Base-by-base conservation (phyloP, 2,888 invertebrate species). In the Dorcus hopei region DNA sequence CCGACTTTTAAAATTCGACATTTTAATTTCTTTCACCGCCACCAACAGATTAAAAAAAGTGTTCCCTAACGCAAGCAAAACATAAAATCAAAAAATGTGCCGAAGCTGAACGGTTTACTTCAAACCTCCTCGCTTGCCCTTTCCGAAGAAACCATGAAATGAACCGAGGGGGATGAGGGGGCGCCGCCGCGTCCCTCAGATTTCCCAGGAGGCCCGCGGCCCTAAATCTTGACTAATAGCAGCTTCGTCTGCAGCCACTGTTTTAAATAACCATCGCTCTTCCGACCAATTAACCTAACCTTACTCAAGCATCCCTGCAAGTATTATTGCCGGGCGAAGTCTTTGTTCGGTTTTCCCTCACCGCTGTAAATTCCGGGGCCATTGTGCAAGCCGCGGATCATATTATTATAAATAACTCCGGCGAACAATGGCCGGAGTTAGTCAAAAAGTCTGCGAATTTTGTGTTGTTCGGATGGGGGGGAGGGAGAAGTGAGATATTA, bases 191-290 rank as follows among this genome's bases (percentile, higher is more conserved):
- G 19, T 19, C 19, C 19, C 19, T 19, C 61, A 64, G 64, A 65
- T 65, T 65, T 65, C 65, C 65, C 65, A 33, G 45, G 65, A 61
- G 65, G 61, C 51, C 55, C 54, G 53, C 57, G 60, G 60, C 56
- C 62, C 63, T 66, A 67, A 68, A 67, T 68, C 67, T 67, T 65
- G 67, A 66, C 67, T 68, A 68, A 68, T 67, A 67, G 66, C 63
- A 59, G 65, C 64, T 68, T 68, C 68, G 66, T 67, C 66, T 66
- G 63, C 65, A 65, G 65, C 67, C 62, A 63, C 65, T 65, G 64
- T 68, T 68, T 68, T 68, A 68, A 68, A 68, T 66, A 65, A 65
- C 68, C 61, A 68, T 68, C 64, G 64, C 61, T 66, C 66, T 67
- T 67, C 67, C 68, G 54, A 61, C 61, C 65, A 67, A 67, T 67